Evolutionary conservation across 2,113 vertebrate genomes (phyloP), one percentile per base, ranked within the genome.

Genomic region (Cettia cetti): DNA sequence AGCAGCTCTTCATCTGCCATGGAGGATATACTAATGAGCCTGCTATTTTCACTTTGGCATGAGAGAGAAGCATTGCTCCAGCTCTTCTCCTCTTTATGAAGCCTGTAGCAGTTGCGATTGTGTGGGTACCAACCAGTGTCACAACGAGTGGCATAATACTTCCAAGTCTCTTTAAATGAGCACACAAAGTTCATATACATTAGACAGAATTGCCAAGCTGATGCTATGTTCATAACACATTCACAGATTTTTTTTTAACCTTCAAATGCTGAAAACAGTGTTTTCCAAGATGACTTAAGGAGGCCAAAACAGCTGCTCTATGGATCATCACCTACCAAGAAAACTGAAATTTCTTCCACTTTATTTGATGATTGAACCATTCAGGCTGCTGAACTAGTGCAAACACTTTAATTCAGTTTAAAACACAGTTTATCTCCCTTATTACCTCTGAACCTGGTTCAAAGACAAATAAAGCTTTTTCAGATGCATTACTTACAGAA

Each of bases 1-100:
- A 99, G 96, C 68, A 99, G 96, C 89, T 99, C 99, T 93, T 98
- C 96, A 59, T 99, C 98, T 84, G 99, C 98, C 89, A 99, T 91
- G 6, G 99, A 99, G 65, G 91, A 97, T 69, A 99, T 69, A 87
- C 98, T 98, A 94, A 97, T 96, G 75, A 99, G 97, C 42, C 97
- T 82, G 15, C 98, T 98, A 8, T 95, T 96, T 40, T 96, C 91
- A 81, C 96, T 94, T 40, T 87, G 94, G 94, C 99, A 99, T 13
- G 98, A 98, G 40, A 42, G 45, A 31, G 97, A 96, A 44, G 99
- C 99, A 44, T 98, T 96, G 0, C 97, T 95, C 99, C 99, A 99
- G 96, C 88, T 98, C 82, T 96, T 97, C 65, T 95, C 95, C 94
- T 98, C 98, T 45, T 96, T 91, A 82, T 98, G 95, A 68, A 99